These are phyloP conservation scores for human DNA, from an alignment of 2,113 vertebrate genomes.

Conservation along the genomic window GRCh38 chr4:108857001-108857500, in stretches of 20 bases:
- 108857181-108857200: not conserved
- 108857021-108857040: not conserved
- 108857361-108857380: conserved; percentile 59
- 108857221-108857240: conserved; percentile 12
- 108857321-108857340: not conserved
- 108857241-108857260: not conserved
- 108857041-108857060: not conserved
- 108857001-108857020: not conserved
- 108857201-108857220: not conserved
- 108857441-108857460: conserved; percentile 61
- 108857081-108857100: not conserved
- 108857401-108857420: conserved; percentile 12
- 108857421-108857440: not conserved
- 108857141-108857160: not conserved
- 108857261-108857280: not conserved
- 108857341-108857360: not conserved
- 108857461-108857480: not conserved
- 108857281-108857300: not conserved
- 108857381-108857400: not conserved
- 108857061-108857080: not conserved
- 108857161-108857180: not conserved
- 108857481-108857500: conserved; percentile 62
- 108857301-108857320: not conserved
- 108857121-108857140: not conserved
- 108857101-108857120: not conserved